These are phyloP conservation scores for Drosophila nebulosa DNA, from an alignment of 1,140 invertebrate species.

Conservation along the genomic window DNA sequence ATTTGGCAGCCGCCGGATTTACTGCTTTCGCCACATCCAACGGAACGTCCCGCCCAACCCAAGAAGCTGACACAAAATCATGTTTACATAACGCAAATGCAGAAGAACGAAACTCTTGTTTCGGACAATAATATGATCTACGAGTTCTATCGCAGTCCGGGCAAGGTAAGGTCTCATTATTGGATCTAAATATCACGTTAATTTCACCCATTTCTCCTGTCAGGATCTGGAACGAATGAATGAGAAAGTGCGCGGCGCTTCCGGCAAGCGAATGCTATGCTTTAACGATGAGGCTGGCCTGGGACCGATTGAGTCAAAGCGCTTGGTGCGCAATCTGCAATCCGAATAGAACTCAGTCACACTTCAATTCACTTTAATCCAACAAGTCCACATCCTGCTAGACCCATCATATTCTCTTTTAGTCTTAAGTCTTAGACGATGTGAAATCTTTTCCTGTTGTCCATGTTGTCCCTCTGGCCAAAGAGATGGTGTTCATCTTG, in stretches of 20 bases:
- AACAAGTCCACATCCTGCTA: not conserved
- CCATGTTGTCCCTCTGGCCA: not conserved
- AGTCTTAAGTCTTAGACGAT: not conserved
- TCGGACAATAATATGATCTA: conserved; percentile 87
- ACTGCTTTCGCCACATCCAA: conserved; percentile 90
- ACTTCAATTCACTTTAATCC: too few species aligned
- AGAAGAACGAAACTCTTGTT: conserved; percentile 77
- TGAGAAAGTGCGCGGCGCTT: conserved; percentile 50
- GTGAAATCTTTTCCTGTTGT: not conserved
- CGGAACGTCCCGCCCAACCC: conserved; percentile 83
- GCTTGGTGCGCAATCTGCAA: conserved; percentile 22
- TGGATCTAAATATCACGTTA: too few species aligned
- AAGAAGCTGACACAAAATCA: conserved; percentile 85
- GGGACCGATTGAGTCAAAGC: conserved; percentile 32
- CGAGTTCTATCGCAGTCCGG: conserved; percentile 93
- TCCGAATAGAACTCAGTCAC: conserved; percentile 7
- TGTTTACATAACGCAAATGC: conserved; percentile 88
- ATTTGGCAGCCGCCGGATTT: conserved; percentile 82
- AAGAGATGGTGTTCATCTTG: not conserved
- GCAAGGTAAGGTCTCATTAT: conserved; percentile 86
- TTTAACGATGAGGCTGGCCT: conserved; percentile 43
- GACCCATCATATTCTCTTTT: conserved; percentile 1
- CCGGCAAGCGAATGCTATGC: conserved; percentile 50
- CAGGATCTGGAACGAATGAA: conserved; percentile 63
- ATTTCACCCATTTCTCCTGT: not conserved